Base-by-base conservation (phyloP, 2,888 invertebrate species). In the Cerastoderma edule region DNA sequence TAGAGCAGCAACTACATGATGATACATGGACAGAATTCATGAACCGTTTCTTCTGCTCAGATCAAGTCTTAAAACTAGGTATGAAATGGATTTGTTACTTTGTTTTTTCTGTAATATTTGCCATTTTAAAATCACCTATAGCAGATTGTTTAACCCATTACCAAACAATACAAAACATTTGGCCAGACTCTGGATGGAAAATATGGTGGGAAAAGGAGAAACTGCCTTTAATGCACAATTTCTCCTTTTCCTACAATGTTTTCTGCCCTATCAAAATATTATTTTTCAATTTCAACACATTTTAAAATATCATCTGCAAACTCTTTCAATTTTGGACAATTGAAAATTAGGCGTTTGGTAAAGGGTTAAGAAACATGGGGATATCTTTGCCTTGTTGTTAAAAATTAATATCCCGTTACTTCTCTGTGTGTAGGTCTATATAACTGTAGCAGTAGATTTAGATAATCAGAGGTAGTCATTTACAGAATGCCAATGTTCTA, bases 51-150 rank as follows among this genome's bases (percentile, higher is more conserved):
- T 88, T 95, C 94, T 93, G 94, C 94, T 84, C 93, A 94, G 83
- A 92, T 92, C 32, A 93, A 93, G 80, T 96, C 95, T 91, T 93
- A 95, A 86, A 93, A 93, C 70, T 95, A 95, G 94, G 94, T 96
- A 78, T 94, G 94, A 24, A 39, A 4, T 16, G n/a, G n/a, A n/a
- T n/a, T n/a, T n/a, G n/a, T n/a, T n/a, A n/a, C n/a, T n/a, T 32
- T 30, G 4, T 60, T n/a, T 2, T 10, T 54, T 10, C 54, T 68
- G 48, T 28, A n/a, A 16, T 16, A 39, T 16, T 39, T 39, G 16
- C 39, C 16, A 16, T 16, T 16, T 39, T 10, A 39, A 39, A 10
- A 39, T 39, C 8, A 39, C 39, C 16, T 39, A 10, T 16, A 39
- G 10, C 16, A 39, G 10, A 10, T 10, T 39, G 8, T 10, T 10